Conservation (phyloP, 2,888 invertebrate species). For the Parthenolecanium corni region DNA sequence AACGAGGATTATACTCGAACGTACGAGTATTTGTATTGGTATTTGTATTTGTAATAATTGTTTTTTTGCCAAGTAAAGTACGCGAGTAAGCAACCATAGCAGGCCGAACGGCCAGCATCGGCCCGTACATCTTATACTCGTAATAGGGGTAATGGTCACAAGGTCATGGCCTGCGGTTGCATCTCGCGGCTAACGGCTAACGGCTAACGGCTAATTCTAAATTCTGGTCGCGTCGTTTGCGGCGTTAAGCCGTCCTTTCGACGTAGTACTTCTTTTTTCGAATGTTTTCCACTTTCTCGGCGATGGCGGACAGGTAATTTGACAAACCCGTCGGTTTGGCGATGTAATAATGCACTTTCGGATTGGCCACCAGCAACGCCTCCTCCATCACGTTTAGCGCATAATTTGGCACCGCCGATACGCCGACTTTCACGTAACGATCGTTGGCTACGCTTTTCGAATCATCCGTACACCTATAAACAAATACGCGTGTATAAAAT, state of each 20-base stretch:
- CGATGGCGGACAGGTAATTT: conserved; percentile 30
- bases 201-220: too few species aligned
- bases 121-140: too few species aligned
- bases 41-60: too few species aligned
- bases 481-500: background rate
- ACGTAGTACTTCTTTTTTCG: conserved; percentile 20
- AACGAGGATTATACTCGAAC: too few species aligned
- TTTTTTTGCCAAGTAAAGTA: too few species aligned
- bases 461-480: conserved; percentile 8
- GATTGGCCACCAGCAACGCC: conserved; percentile 40
- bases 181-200: too few species aligned
- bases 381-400: conserved; percentile 52
- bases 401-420: conserved; percentile 46
- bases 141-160: too few species aligned
- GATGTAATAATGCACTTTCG: conserved; percentile 34
- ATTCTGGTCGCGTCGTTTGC: too few species aligned
- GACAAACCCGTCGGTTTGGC: conserved; percentile 33
- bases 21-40: too few species aligned
- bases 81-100: too few species aligned
- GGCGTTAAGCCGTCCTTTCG: conserved; percentile 13
- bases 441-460: conserved; percentile 29
- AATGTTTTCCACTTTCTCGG: conserved; percentile 24
- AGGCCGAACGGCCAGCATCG: too few species aligned
- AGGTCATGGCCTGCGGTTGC: too few species aligned
- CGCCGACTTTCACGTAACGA: conserved; percentile 32